Base-by-base conservation (phyloP, 2,797 vertebrate genomes). In the Chelonia mydas region DNA sequence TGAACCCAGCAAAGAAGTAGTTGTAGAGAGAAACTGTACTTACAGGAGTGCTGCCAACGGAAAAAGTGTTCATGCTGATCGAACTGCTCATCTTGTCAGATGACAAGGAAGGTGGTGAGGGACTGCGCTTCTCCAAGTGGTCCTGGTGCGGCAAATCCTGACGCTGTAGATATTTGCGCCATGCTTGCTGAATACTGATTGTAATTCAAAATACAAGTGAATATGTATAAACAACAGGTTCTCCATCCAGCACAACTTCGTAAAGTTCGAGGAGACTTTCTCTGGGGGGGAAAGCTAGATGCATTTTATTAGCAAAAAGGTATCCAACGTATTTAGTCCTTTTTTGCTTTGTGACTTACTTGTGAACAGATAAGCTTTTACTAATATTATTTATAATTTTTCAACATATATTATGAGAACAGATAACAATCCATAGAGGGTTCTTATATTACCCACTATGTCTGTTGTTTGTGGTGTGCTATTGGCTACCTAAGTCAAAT, bases 51-150 rank as follows among this genome's bases (percentile, higher is more conserved):
- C 99, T 99, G 98, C 99, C 98, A 15, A 99, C 98, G 0, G 99
- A 99, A 93, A 99, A 99, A 87, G 99, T 99, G 97, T 98, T 99
- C 99, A 99, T 99, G 98, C 99, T 99, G 98, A 99, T 98, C 0
- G 99, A 99, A 61, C 98, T 99, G 99, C 99, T 99, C 98, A 99
- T 98, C 98, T 99, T 99, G 95, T 98, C 99, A 0, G 99, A 99
- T 87, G 98, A 99, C 31, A 98, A 96, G 1, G 99, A 99, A 0
- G 98, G 97, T 0, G 98, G 99, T 12, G 99, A 99, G 0, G 98
- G 99, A 94, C 99, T 99, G 94, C 98, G 96, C 96, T 99, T 99
- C 97, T 98, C 99, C 96, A 97, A 86, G 3, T 93, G 97, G 61
- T 98, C 97, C 2, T 92, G 98, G 28, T 91, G 92, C 2, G 96